A percentile compares a stretch with the other conserved stretches of the same genome.
Conservation (phyloP, 2,797 vertebrate genomes). For the Erithacus rubecula region DNA sequence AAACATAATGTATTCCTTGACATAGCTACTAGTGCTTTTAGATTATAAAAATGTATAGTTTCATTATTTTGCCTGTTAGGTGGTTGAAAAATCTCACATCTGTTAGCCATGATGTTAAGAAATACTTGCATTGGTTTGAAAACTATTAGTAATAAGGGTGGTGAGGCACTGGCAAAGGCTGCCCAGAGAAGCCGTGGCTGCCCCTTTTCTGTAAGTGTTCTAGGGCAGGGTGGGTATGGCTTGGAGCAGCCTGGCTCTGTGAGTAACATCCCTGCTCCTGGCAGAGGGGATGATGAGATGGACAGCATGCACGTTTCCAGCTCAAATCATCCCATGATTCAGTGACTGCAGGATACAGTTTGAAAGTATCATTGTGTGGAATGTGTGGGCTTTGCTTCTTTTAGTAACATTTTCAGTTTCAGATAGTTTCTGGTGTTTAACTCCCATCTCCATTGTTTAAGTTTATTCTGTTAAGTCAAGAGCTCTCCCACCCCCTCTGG, state of each 20-base stretch:
- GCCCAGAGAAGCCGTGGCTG: neutral
- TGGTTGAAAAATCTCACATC: neutral
- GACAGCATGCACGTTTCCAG: accelerated
- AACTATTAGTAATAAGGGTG: neutral
- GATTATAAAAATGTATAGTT: neutral
- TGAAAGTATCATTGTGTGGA: neutral
- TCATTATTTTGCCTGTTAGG: neutral
- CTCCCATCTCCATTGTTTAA: accelerated
- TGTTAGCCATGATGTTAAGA: neutral
- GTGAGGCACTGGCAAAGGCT: neutral
- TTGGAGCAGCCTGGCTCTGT: neutral
- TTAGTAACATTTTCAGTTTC: neutral
- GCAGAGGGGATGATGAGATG: neutral
- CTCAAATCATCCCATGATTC: neutral
- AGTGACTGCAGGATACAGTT: accelerated
- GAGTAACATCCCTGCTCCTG: neutral
- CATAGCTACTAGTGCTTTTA: neutral
- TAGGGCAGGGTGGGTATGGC: neutral
- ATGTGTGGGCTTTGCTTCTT: neutral
- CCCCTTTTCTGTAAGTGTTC: neutral
- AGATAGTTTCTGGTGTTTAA: neutral
- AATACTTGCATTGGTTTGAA: neutral
- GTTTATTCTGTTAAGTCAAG: neutral
- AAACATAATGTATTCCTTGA: neutral
- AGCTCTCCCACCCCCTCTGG: neutral